These are phyloP conservation scores for Drosophila ercepeae DNA, from an alignment of 1,140 invertebrate species.

Conservation along the genomic window DNA sequence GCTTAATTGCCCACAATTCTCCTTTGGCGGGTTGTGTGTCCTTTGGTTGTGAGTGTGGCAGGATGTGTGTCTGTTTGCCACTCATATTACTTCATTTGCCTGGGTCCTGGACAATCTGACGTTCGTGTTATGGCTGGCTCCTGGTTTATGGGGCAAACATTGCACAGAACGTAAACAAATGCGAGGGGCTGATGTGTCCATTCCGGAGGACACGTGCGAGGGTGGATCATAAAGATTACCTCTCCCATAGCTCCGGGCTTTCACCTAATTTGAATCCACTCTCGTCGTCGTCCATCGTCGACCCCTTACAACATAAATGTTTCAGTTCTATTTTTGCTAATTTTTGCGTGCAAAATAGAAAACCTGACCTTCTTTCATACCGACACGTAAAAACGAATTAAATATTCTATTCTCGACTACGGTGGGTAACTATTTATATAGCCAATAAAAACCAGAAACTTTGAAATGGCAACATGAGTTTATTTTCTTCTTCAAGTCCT, in stretches of 20 bases:
- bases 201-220: slow-evolving; percentile 8
- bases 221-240: slow-evolving; percentile 8
- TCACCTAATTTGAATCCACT: slow-evolving; percentile 2
- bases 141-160: slow-evolving; percentile 46
- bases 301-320: slow-evolving; percentile 37
- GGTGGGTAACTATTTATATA: slow-evolving; percentile 23
- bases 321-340: slow-evolving; percentile 42
- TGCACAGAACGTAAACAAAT: slow-evolving; percentile 33
- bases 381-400: slow-evolving; percentile 29
- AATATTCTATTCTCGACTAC: slow-evolving; percentile 35
- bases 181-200: slow-evolving; percentile 14
- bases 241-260: not conserved
- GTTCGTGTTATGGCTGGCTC: slow-evolving; percentile 15
- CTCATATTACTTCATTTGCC: slow-evolving; percentile 60
- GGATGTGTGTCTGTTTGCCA: slow-evolving; percentile 18
- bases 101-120: slow-evolving; percentile 45
- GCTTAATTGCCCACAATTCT: slow-evolving; percentile 67
- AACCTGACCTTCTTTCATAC: slow-evolving; percentile 50
- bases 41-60: slow-evolving; percentile 1
- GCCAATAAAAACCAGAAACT: slow-evolving; percentile 9
- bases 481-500: slow-evolving; percentile 11
- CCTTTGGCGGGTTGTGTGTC: slow-evolving; percentile 7
- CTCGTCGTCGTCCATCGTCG: not conserved
- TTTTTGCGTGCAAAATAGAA: slow-evolving; percentile 57
- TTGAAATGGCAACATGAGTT: not conserved